A percentile compares a stretch with the other conserved stretches of the same genome.
Evolutionary conservation across 2,888 invertebrate species (phyloP).

Genomic region (Melanophora roralis): DNA sequence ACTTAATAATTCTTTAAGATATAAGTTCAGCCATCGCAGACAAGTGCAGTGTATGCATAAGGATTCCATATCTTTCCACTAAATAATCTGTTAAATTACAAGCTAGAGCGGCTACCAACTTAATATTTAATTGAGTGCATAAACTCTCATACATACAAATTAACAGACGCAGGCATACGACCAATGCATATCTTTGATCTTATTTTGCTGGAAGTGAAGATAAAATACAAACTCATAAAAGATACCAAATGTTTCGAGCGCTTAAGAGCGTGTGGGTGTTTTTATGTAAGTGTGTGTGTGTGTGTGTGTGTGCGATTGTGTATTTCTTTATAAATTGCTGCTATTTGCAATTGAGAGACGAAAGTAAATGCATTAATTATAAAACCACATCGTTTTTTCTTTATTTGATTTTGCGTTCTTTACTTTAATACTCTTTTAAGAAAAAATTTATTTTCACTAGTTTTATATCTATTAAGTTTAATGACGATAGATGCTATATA

Average conservation of each 20-base stretch:
- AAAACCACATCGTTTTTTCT: slow-evolving; percentile 55
- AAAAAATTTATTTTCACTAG: slow-evolving; percentile 17
- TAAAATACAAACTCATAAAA: slow-evolving; percentile 17
- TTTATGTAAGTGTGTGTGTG: neutral
- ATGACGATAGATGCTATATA: neutral
- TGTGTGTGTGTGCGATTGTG: neutral
- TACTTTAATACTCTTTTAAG: neutral
- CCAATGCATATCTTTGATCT: neutral
- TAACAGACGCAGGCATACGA: neutral
- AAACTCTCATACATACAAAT: neutral
- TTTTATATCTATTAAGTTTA: slow-evolving; percentile 18
- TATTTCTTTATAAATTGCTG: slow-evolving; percentile 44
- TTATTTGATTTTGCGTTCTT: slow-evolving; percentile 3
- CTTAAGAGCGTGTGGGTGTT: neutral
- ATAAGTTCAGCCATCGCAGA: slow-evolving; percentile 14
- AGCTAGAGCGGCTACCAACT: neutral
- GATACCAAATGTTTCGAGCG: neutral
- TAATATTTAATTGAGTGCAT: slow-evolving; percentile 41
- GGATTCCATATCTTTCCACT: neutral
- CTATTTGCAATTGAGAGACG: slow-evolving; percentile 52
- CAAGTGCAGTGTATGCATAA: neutral
- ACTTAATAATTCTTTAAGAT: slow-evolving; percentile 22
- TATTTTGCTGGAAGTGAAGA: slow-evolving; percentile 4
- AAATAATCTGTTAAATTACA: neutral
- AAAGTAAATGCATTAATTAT: slow-evolving; percentile 61